These are phyloP conservation scores for Gobio gobio DNA, from an alignment of 2,113 vertebrate genomes.

Conservation along the genomic window DNA sequence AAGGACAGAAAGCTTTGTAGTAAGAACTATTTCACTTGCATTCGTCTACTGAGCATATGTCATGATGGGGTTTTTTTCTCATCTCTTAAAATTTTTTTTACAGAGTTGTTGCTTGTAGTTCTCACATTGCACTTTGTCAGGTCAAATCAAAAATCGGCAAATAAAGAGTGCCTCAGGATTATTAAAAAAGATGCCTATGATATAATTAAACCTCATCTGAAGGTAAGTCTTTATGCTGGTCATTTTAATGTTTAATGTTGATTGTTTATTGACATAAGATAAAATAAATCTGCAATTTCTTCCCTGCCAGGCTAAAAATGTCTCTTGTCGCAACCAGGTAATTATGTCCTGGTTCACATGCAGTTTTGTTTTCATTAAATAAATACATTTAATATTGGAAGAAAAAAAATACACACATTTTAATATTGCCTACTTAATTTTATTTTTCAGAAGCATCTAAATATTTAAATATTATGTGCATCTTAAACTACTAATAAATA, in stretches of 20 bases:
- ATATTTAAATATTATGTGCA: background rate
- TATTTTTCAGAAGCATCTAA: background rate
- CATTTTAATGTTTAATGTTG: background rate
- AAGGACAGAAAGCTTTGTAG: slow-evolving; percentile 28
- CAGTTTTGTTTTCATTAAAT: too few relatives aligned
- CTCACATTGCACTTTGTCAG: background rate
- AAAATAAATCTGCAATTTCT: background rate
- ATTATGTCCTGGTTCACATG: too few relatives aligned
- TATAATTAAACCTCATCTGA: background rate
- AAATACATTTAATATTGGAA: background rate
- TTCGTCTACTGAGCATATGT: background rate
- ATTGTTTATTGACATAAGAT: background rate
- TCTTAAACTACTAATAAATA: background rate
- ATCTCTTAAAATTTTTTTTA: background rate
- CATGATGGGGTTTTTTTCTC: background rate
- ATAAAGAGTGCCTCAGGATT: background rate
- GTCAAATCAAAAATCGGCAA: background rate
- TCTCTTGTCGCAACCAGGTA: background rate
- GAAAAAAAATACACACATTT: background rate
- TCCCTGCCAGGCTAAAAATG: background rate
- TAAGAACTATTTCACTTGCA: slow-evolving; percentile 33
- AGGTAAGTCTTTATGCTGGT: slow-evolving; percentile 16
- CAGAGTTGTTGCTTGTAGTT: slow-evolving; percentile 21
- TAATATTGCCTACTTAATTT: background rate
- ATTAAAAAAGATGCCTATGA: fast-evolving